These are phyloP conservation scores for Mionectes macconnelli DNA, from an alignment of 2,113 vertebrate genomes.

Conservation along the genomic window DNA sequence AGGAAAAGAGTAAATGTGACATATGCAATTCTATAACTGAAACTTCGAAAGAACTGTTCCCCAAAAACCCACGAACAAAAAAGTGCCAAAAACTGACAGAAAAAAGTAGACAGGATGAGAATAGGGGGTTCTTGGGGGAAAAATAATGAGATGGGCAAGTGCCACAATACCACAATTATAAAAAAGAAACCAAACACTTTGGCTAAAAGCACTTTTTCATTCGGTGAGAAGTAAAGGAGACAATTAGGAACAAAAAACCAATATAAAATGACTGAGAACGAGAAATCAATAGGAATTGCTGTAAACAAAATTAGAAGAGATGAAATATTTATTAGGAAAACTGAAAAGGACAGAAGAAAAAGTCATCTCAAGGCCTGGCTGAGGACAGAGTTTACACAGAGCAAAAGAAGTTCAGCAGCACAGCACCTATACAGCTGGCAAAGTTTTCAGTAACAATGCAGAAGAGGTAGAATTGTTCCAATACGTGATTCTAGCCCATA, in stretches of 20 bases:
- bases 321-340: conserved; percentile 45
- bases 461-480: neutral
- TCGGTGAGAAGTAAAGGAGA: neutral
- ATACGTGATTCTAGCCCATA: neutral
- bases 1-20: neutral
- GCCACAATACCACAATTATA: neutral
- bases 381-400: neutral
- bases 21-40: neutral
- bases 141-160: neutral
- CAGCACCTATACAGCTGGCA: neutral
- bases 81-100: neutral
- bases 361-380: neutral
- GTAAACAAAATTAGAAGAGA: conserved; percentile 32
- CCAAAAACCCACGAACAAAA: neutral
- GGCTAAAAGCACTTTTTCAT: neutral
- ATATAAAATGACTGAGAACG: neutral
- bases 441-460: neutral
- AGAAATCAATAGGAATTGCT: conserved; percentile 35
- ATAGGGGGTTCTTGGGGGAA: neutral
- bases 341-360: neutral
- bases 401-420: neutral
- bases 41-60: neutral
- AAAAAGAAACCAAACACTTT: neutral
- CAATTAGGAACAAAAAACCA: conserved; percentile 27
- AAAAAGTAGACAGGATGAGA: neutral